These are phyloP conservation scores for Bufo gargarizans DNA, from an alignment of 2,113 vertebrate genomes.

Conservation along the genomic window DNA sequence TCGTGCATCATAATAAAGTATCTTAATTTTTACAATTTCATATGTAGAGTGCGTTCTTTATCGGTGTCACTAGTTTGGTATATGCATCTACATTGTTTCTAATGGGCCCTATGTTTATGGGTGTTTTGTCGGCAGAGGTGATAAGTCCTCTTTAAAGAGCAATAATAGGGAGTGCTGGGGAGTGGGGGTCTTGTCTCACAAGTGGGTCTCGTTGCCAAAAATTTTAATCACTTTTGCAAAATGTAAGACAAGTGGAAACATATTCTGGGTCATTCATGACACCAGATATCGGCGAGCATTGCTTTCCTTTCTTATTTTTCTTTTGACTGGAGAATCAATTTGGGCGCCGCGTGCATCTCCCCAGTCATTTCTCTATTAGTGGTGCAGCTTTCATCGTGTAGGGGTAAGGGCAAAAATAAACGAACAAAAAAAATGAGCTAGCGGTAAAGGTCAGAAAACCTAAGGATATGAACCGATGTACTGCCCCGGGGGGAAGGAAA, in stretches of 20 bases:
- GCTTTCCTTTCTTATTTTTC: background rate
- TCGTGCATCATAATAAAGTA: no score
- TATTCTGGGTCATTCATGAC: background rate
- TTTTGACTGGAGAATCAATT: conserved; percentile 19
- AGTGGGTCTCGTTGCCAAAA: background rate
- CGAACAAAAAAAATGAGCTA: conserved; percentile 13
- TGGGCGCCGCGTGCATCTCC: background rate
- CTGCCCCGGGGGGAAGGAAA: conserved; percentile 1
- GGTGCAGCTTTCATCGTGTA: conserved; percentile 3
- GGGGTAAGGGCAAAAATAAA: conserved; percentile 28
- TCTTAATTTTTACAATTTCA: no score
- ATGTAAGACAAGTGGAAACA: background rate
- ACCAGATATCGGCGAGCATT: background rate
- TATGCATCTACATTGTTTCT: no score
- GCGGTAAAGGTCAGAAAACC: conserved; percentile 32
- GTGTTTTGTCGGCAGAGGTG: no score
- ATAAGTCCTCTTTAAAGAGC: no score
- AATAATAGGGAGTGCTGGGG: no score
- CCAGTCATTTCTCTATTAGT: conserved; percentile 15
- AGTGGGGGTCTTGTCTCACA: background rate
- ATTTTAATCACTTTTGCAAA: background rate
- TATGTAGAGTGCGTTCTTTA: no score
- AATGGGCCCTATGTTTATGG: no score
- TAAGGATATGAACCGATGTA: conserved; percentile 9
- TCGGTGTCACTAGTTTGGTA: no score